These are phyloP conservation scores for Patiria pectinifera DNA, from an alignment of 53 echinoderm and acorn worm genomes.

Conservation along the genomic window DNA sequence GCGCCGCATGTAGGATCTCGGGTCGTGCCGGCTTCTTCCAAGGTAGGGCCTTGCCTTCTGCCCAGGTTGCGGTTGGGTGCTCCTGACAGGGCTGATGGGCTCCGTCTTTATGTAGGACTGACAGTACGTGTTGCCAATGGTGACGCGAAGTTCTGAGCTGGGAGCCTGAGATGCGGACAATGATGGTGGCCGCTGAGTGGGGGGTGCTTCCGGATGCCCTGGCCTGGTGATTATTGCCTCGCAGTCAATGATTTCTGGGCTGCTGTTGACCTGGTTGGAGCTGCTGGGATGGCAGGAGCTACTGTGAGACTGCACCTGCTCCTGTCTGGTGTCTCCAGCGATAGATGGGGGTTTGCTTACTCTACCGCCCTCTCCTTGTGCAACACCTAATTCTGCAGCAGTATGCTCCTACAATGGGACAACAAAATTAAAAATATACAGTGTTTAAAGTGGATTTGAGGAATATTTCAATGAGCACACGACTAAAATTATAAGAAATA, in stretches of 20 bases:
- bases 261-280: constrained; percentile 70
- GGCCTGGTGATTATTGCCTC: constrained; percentile 52
- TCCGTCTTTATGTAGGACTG: constrained; percentile 86
- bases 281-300: constrained; percentile 94
- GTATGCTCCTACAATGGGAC: constrained; percentile 67
- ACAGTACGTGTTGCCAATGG: constrained; percentile 44
- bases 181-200: constrained; percentile 24
- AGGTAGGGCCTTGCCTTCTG: constrained; percentile 38
- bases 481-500: too few relatives aligned
- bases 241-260: constrained; percentile 58
- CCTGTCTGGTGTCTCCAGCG: constrained; percentile 62
- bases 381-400: neutral
- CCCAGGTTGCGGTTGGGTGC: constrained; percentile 1
- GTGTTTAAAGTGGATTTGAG: too few relatives aligned
- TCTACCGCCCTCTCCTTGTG: constrained; percentile 67
- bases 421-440: neutral
- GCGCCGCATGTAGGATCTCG: constrained; percentile 54
- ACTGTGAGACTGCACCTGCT: constrained; percentile 77
- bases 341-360: constrained; percentile 56
- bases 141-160: constrained; percentile 46
- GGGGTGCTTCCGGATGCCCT: constrained; percentile 34
- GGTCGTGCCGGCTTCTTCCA: constrained; percentile 46
- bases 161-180: constrained; percentile 41
- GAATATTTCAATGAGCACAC: too few relatives aligned
- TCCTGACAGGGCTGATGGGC: constrained; percentile 89